A percentile compares a stretch with the other conserved stretches of the same genome.
Evolutionary conservation across 2,797 vertebrate genomes (phyloP).

Genomic region (Merluccius polli): DNA sequence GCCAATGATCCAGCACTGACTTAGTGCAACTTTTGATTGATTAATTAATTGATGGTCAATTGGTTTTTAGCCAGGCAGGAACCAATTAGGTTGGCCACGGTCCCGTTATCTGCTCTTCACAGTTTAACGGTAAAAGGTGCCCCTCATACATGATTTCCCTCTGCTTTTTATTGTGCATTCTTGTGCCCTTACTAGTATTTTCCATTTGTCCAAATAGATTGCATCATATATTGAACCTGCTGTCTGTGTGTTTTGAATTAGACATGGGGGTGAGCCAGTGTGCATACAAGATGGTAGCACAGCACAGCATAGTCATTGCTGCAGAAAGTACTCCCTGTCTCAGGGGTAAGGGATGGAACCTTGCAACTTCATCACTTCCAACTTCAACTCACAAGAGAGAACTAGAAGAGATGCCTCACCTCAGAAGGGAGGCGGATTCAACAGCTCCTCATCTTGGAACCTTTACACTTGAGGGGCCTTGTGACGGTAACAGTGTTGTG

Average conservation of each 20-base stretch:
- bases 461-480: constrained; percentile 15
- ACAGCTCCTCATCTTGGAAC: neutral
- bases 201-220: neutral
- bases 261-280: neutral
- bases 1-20: constrained; percentile 33
- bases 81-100: constrained; percentile 9
- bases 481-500: constrained; percentile 28
- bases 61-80: constrained; percentile 30
- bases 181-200: neutral
- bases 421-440: neutral
- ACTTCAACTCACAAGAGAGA: neutral
- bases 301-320: neutral
- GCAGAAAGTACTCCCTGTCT: neutral
- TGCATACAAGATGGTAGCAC: neutral
- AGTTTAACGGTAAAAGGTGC: constrained; percentile 25
- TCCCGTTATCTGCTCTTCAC: constrained; percentile 16
- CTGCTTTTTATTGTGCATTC: neutral
- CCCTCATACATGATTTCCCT: constrained; percentile 10
- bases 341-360: neutral
- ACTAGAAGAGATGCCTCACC: neutral
- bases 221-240: neutral
- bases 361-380: neutral
- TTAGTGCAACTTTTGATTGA: constrained; percentile 29
- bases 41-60: constrained; percentile 25
- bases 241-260: neutral